Evolutionary conservation across 1,140 invertebrate species (phyloP).

Genomic region (Ceratina calcarata): DNA sequence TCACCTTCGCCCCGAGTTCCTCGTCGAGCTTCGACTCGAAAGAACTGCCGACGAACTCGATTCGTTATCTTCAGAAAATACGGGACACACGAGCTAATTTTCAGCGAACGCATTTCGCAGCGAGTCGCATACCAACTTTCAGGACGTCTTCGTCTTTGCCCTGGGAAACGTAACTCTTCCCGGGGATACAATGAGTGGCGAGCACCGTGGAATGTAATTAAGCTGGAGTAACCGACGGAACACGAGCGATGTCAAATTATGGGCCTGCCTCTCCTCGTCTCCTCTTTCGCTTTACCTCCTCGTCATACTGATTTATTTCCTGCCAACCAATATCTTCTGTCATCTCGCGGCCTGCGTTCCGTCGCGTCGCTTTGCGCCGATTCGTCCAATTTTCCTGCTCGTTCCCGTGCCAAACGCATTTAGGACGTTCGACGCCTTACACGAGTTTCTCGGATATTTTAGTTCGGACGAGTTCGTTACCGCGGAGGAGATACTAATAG

Average conservation of each 20-base stretch:
- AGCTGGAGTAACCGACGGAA: conserved; percentile 72
- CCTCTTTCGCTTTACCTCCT: conserved; percentile 59
- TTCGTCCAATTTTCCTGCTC: too few species aligned
- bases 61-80: background rate
- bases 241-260: conserved; percentile 79
- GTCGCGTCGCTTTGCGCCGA: background rate
- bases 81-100: background rate
- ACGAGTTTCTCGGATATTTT: too few species aligned
- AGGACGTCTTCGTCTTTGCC: conserved; percentile 29
- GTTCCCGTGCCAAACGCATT: too few species aligned
- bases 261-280: conserved; percentile 39
- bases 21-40: background rate
- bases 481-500: background rate
- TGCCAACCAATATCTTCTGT: conserved; percentile 31
- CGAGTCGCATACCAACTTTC: conserved; percentile 26
- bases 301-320: conserved; percentile 78
- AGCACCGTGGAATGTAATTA: conserved; percentile 79
- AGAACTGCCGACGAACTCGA: too few species aligned
- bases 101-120: background rate
- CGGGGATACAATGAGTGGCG: conserved; percentile 71
- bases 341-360: conserved; percentile 5
- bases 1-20: background rate
- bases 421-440: too few species aligned
- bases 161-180: conserved; percentile 59
- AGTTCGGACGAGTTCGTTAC: conserved; percentile 19